Conservation (phyloP, 2,888 invertebrate species). For the Glyphotaelius pellucidus region DNA sequence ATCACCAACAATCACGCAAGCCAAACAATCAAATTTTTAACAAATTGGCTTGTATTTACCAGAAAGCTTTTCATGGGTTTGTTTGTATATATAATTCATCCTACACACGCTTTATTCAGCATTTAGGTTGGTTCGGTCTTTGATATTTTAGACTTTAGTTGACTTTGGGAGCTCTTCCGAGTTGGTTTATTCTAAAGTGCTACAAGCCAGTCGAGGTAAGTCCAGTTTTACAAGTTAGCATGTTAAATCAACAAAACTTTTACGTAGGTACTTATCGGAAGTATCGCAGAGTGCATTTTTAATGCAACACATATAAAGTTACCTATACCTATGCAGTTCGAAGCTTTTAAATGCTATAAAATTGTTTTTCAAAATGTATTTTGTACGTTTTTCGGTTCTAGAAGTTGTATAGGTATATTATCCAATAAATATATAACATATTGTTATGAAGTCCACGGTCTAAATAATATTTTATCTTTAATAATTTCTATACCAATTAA, state of each 20-base stretch:
- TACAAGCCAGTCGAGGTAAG: slow-evolving; percentile 13
- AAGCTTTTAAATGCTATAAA: neutral
- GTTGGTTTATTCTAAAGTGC: neutral
- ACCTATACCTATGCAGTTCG: neutral
- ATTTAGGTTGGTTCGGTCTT: neutral
- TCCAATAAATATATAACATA: too few species aligned
- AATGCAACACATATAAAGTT: too few species aligned
- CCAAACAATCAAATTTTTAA: neutral
- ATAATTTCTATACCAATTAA: too few species aligned
- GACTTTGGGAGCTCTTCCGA: neutral
- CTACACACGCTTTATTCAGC: neutral
- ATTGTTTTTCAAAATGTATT: too few species aligned
- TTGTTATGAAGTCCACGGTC: too few species aligned
- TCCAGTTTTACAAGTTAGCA: neutral
- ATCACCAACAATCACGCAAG: neutral
- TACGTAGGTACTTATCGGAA: neutral
- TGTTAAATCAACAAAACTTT: neutral
- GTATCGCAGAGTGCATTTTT: neutral
- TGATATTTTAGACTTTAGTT: neutral
- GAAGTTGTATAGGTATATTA: too few species aligned
- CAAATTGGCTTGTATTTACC: neutral
- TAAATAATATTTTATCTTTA: too few species aligned
- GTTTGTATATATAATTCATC: neutral
- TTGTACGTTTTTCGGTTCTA: too few species aligned
- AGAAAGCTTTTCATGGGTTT: neutral